These are phyloP conservation scores for Asteroscopus sphinx DNA, from an alignment of 2,888 invertebrate genomes.

Conservation along the genomic window DNA sequence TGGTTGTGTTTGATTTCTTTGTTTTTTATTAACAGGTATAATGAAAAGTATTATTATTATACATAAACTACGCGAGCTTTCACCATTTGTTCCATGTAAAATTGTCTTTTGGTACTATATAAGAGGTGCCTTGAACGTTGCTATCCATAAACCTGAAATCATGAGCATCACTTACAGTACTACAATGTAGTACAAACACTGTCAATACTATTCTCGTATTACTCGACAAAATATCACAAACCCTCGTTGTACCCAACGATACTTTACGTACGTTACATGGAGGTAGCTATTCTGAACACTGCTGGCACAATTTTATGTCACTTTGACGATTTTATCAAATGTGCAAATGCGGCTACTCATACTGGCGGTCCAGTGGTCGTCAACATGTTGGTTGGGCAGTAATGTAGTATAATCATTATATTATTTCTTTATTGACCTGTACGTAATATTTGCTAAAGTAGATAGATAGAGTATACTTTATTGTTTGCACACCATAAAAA, in stretches of 20 bases:
- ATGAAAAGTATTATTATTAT: too few species aligned
- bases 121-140: too few species aligned
- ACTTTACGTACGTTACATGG: slow-evolving; percentile 54
- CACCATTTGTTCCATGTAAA: too few species aligned
- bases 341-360: slow-evolving; percentile 71
- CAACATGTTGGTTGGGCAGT: slow-evolving; percentile 35
- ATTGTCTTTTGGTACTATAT: too few species aligned
- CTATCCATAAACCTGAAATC: too few species aligned
- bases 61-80: too few species aligned
- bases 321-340: slow-evolving; percentile 80
- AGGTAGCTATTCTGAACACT: slow-evolving; percentile 61
- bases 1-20: too few species aligned
- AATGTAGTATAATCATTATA: not conserved
- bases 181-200: not conserved
- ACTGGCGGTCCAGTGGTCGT: slow-evolving; percentile 50
- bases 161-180: not conserved
- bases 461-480: too few species aligned
- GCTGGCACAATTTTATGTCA: slow-evolving; percentile 80
- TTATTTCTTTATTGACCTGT: not conserved
- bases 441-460: not conserved
- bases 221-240: slow-evolving; percentile 4
- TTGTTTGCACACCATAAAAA: too few species aligned
- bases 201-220: not conserved
- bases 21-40: too few species aligned
- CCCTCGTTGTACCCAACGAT: slow-evolving; percentile 36